Evolutionary conservation across 1,140 invertebrate species (phyloP).

Genomic region (Agrilus planipennis): DNA sequence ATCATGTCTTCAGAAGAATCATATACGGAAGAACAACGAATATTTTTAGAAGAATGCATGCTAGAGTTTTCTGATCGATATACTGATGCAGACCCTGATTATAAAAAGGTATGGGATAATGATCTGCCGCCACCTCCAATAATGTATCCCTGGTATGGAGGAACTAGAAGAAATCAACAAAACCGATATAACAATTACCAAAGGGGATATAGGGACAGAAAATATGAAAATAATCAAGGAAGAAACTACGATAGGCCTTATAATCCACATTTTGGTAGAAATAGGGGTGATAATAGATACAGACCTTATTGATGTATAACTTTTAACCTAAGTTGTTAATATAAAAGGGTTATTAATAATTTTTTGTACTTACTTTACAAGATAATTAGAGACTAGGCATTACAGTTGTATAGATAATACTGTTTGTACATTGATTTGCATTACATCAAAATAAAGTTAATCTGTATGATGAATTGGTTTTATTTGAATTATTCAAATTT

Average conservation of each 20-base stretch:
- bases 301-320: conserved; percentile 1
- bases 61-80: conserved; percentile 27
- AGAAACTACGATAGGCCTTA: background rate
- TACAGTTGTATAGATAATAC: no score
- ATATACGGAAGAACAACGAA: conserved; percentile 21
- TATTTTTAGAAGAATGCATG: conserved; percentile 28
- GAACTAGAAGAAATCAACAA: conserved; percentile 2
- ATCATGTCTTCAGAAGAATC: no score
- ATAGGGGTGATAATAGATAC: background rate
- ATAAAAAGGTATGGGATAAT: conserved; percentile 20
- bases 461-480: no score
- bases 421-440: no score
- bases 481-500: no score
- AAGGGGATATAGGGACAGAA: background rate
- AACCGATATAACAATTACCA: background rate
- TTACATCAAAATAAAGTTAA: no score
- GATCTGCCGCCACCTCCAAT: conserved; percentile 28
- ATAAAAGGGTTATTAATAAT: background rate
- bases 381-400: no score
- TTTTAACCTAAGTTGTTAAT: background rate
- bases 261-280: conserved; percentile 2
- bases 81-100: conserved; percentile 25
- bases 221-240: conserved; percentile 3
- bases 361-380: conserved; percentile 1
- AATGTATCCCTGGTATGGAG: conserved; percentile 25